Evolutionary conservation across 2,888 invertebrate species (phyloP), one percentile per base, ranked within the genome.

Genomic region (Drosophila ezoana): DNA sequence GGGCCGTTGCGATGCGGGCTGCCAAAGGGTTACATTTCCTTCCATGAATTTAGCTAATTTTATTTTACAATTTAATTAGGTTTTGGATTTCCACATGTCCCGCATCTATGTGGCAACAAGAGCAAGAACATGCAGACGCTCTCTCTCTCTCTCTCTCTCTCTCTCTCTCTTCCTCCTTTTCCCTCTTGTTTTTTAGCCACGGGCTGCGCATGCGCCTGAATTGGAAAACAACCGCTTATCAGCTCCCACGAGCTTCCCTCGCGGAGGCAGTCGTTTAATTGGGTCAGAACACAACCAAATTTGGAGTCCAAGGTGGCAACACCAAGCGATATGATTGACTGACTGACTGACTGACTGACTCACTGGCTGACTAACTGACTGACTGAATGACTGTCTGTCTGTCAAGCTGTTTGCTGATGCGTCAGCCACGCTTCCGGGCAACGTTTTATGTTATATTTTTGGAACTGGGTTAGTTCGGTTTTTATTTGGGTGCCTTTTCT

Each of bases 31-130:
- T 79, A 70, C 35, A 54, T 32, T 28, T 11, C 18, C 28, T 10
- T 48, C 62, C 20, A 49, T 71, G 83, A 68, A 67, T 72, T 87
- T 76, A 86, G 85, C 87, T 81, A 81, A 81, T 81, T 82, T 88
- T 52, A 53, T 72, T 88, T 84, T 56, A 84, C 89, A 84, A 87
- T 84, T 84, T 89, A 88, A 84, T 84, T 84, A 72, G 87, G 60
- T 60, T 82, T 74, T 69, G 44, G 64, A 66, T 80, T 89, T 77
- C 77, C 89, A 84, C 89, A 84, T 84, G 89, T 87, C 83, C 83
- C 83, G 83, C 83, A 83, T 67, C 8, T 38, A 18, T 45, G 60
- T 38, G 49, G 53, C 75, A 68, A 20, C 51, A 64, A 54, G 6
- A 43, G 18, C 18, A 4, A 16, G 18, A 41, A 18, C 20, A 5